Percentiles rank a stretch among this genome's conserved stretches.
These are phyloP conservation scores for Otis tarda DNA, from an alignment of 2,113 vertebrate genomes.

Conservation along the genomic window DNA sequence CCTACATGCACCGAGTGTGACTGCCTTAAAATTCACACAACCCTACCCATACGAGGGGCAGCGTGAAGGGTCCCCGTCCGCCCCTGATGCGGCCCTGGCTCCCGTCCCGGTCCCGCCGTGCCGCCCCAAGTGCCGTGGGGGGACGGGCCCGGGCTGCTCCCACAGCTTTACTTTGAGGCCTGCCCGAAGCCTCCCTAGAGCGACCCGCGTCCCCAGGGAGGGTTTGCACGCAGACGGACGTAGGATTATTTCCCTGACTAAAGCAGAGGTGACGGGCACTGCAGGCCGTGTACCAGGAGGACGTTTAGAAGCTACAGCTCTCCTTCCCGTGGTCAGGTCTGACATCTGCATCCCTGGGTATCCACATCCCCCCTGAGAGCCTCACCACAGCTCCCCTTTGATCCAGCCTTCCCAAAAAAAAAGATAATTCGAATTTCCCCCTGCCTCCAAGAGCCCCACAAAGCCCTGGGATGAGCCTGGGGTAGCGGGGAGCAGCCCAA, in stretches of 20 bases:
- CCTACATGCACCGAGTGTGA: rapidly evolving
- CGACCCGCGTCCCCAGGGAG: rapidly evolving
- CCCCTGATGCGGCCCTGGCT: background rate
- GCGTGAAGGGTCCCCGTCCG: rapidly evolving
- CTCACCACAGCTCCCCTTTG: background rate
- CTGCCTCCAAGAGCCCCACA: background rate
- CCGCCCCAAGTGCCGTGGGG: rapidly evolving
- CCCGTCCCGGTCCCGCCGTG: background rate
- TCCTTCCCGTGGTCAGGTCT: background rate
- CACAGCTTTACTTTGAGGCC: background rate
- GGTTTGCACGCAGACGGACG: background rate
- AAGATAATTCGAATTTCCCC: background rate
- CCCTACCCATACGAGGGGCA: rapidly evolving
- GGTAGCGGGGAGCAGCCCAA: background rate
- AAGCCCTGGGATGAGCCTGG: background rate
- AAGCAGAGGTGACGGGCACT: background rate
- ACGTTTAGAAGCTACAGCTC: background rate
- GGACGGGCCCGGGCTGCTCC: background rate
- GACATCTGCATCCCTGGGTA: background rate
- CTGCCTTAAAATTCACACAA: background rate
- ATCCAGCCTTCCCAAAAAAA: slow-evolving; percentile 11
- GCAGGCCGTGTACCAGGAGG: rapidly evolving
- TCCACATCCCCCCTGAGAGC: background rate
- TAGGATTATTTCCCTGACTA: background rate
- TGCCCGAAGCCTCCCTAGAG: background rate